A percentile compares a stretch with the other conserved stretches of the same genome.
Evolutionary conservation across 2,797 vertebrate genomes (phyloP).

Genomic region (Gallinago solitaria): DNA sequence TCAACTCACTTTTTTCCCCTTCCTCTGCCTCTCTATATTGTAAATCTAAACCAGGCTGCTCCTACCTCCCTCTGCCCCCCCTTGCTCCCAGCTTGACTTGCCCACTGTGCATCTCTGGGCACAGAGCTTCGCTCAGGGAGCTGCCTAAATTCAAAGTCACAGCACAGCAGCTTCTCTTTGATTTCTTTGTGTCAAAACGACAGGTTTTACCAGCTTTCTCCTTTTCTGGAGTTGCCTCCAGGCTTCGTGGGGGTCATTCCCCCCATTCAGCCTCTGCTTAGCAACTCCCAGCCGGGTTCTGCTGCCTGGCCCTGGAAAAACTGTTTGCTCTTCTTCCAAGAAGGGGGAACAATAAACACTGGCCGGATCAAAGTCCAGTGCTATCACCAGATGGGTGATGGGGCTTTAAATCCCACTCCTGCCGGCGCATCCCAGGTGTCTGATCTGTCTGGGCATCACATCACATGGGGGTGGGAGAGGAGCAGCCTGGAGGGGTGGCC

Average conservation of each 20-base stretch:
- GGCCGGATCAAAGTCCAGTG: neutral
- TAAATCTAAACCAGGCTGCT: neutral
- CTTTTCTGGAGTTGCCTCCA: neutral
- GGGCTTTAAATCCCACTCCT: neutral
- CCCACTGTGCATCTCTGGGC: neutral
- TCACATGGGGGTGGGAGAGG: neutral
- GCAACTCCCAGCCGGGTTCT: neutral
- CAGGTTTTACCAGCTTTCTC: neutral
- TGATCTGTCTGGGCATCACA: neutral
- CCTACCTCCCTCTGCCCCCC: neutral
- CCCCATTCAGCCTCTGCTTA: neutral
- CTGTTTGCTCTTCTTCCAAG: constrained; percentile 20
- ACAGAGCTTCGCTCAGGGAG: neutral
- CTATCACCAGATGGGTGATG: neutral
- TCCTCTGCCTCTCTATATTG: neutral
- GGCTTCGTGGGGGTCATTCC: neutral
- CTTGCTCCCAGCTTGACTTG: neutral
- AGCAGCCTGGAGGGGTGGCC: neutral
- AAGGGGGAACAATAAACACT: neutral
- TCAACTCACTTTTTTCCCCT: neutral
- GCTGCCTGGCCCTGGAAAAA: neutral
- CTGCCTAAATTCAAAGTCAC: neutral
- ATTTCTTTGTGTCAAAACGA: neutral
- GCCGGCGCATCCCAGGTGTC: neutral
- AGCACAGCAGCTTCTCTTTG: neutral